A percentile compares a stretch with the other conserved stretches of the same genome.
Conservation (phyloP, 2,888 invertebrate genomes). For the Spodoptera exigua region DNA sequence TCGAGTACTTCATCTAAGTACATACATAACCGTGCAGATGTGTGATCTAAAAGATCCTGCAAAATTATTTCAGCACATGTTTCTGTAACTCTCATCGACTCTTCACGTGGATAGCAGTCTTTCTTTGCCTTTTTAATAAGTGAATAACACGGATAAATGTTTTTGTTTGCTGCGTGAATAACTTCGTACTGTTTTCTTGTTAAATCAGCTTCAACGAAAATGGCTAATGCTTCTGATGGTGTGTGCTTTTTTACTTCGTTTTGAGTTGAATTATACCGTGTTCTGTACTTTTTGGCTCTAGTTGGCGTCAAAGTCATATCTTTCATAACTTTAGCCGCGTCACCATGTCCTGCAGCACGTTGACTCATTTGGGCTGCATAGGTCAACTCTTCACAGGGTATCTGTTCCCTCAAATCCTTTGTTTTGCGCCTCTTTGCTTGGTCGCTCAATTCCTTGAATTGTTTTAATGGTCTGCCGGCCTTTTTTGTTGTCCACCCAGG, state of each 20-base stretch:
- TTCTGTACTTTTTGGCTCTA: slow-evolving; percentile 16
- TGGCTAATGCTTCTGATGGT: slow-evolving; percentile 16
- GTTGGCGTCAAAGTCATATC: slow-evolving; percentile 20
- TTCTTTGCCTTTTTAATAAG: slow-evolving; percentile 16
- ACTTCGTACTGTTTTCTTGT: slow-evolving; percentile 22
- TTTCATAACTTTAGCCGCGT: too few species aligned
- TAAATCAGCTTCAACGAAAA: slow-evolving; percentile 20
- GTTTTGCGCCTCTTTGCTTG: slow-evolving; percentile 25
- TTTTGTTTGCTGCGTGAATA: slow-evolving; percentile 12
- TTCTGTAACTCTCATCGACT: slow-evolving; percentile 16
- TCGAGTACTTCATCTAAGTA: slow-evolving; percentile 19
- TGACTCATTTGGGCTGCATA: slow-evolving; percentile 18
- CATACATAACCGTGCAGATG: slow-evolving; percentile 14
- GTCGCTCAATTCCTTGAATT: slow-evolving; percentile 19
- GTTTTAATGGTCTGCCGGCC: slow-evolving; percentile 13
- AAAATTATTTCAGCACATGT: slow-evolving; percentile 19
- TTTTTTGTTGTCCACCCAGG: slow-evolving; percentile 12
- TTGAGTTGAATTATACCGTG: slow-evolving; percentile 5
- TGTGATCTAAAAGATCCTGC: slow-evolving; percentile 18
- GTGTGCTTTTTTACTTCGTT: slow-evolving; percentile 7
- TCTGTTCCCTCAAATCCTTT: slow-evolving; percentile 13
- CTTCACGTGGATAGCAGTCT: slow-evolving; percentile 15
- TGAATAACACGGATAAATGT: slow-evolving; percentile 17
- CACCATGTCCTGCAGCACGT: slow-evolving; percentile 11
- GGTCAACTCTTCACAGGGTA: slow-evolving; percentile 9